These are phyloP conservation scores for Plagiodera versicolora DNA, from an alignment of 2,888 invertebrate species.

Conservation along the genomic window DNA sequence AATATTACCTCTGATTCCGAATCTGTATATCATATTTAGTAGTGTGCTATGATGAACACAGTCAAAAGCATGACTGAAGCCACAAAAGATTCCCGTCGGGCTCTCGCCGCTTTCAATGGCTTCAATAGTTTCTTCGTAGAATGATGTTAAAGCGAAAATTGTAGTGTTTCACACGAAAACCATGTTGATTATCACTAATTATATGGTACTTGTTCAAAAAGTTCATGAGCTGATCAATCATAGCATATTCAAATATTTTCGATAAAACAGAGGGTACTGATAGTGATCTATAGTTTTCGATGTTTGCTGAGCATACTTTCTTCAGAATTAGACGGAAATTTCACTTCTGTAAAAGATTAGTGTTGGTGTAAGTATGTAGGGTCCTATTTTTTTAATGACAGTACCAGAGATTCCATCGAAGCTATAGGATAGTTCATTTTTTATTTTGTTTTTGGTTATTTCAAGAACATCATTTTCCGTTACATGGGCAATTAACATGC, in stretches of 20 bases:
- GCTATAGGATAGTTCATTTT: neutral
- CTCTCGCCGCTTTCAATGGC: neutral
- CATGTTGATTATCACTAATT: neutral
- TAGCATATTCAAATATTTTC: neutral
- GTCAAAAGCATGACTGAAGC: constrained; percentile 6
- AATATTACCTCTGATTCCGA: constrained; percentile 7
- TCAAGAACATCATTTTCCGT: neutral
- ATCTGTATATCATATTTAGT: neutral
- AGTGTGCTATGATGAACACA: constrained; percentile 5
- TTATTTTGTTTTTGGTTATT: constrained; percentile 1
- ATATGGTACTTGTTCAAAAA: neutral
- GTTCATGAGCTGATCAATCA: neutral
- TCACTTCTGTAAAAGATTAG: neutral
- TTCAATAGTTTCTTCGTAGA: constrained; percentile 5
- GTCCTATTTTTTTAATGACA: constrained; percentile 7
- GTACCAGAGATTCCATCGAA: constrained; percentile 8
- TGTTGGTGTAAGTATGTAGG: neutral
- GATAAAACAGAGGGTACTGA: neutral
- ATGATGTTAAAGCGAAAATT: neutral
- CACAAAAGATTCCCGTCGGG: constrained; percentile 6
- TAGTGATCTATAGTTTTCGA: neutral
- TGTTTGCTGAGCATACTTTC: neutral
- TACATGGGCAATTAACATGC: constrained; percentile 1
- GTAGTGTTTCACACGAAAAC: neutral
- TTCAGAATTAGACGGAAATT: neutral